Percentiles rank a stretch among this genome's conserved stretches.
Conservation (phyloP, 2,113 vertebrate genomes). For the Triplophysa dalaica region DNA sequence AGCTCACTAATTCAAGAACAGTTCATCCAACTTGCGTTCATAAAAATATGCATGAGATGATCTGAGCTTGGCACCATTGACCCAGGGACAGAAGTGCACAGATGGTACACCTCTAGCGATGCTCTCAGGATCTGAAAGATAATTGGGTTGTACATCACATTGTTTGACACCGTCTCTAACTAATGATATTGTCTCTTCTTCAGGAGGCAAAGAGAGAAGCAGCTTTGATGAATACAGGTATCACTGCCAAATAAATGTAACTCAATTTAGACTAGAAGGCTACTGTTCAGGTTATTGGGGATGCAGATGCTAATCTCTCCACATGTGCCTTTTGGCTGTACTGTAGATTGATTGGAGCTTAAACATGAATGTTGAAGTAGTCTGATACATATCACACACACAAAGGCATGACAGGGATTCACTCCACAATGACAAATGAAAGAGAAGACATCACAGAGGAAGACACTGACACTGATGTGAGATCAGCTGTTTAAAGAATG, state of each 20-base stretch:
- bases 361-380: slow-evolving; percentile 34
- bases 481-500: background rate
- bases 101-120: background rate
- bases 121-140: slow-evolving; percentile 17
- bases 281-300: slow-evolving; percentile 5
- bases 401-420: slow-evolving; percentile 16
- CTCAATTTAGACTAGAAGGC: slow-evolving; percentile 44
- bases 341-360: slow-evolving; percentile 41
- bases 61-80: background rate
- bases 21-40: background rate
- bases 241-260: slow-evolving; percentile 48
- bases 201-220: slow-evolving; percentile 84
- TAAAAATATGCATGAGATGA: too few relatives aligned
- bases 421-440: slow-evolving; percentile 32
- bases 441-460: slow-evolving; percentile 34
- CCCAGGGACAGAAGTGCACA: slow-evolving; percentile 15
- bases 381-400: slow-evolving; percentile 30
- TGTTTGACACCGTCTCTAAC: slow-evolving; percentile 56
- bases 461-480: background rate
- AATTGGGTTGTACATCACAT: slow-evolving; percentile 37
- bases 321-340: slow-evolving; percentile 36
- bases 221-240: slow-evolving; percentile 97
- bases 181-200: slow-evolving; percentile 67
- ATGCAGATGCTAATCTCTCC: slow-evolving; percentile 38
- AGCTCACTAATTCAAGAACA: background rate